Evolutionary conservation across 2,888 invertebrate species (phyloP), one percentile per base, ranked within the genome.

Genomic region (Reticulitermes lucifugus): DNA sequence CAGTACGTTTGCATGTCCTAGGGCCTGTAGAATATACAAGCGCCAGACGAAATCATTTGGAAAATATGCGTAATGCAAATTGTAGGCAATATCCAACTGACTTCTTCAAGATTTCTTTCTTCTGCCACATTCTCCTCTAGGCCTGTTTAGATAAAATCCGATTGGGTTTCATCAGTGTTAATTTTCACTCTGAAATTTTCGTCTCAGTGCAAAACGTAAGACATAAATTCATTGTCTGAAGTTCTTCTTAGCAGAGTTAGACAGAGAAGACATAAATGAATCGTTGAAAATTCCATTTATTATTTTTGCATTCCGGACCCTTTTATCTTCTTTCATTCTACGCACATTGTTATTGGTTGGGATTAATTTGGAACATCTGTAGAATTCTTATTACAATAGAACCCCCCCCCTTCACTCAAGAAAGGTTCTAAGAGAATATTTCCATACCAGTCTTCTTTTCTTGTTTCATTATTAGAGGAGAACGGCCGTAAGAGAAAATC

Each of bases 271-370:
- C 14, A 18, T 46, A 21, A 77, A 77, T 77, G 77, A 77, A 77
- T 81, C 81, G 60, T 81, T 81, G 70, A 81, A 81, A 81, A 81
- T 46, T 81, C 70, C 81, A 81, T 70, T 79, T 70, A 81, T 81
- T 81, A 81, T 70, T 81, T 81, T 79, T 81, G 46, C 46, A 70
- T 81, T 81, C 60, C 43, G 14, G 41, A 65, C 41, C 70, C 81
- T 81, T 81, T 81, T 70, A 77, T 77, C 65, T 81, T 70, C 81
- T 43, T 81, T 81, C 70, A 65, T 65, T 81, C 25, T 43, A n/a
- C 43, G 65, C n/a, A 46, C 77, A 77, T 65, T 81, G 81, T 46
- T 81, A 81, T 81, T 81, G 65, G 65, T 81, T 70, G 43, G 70
- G 81, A 81, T 81, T 81, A 81, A 81, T 65, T 81, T 70, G 43